Evolutionary conservation across 2,113 vertebrate species (phyloP), one percentile per base, ranked within the genome.

Genomic region (Cettia cetti): DNA sequence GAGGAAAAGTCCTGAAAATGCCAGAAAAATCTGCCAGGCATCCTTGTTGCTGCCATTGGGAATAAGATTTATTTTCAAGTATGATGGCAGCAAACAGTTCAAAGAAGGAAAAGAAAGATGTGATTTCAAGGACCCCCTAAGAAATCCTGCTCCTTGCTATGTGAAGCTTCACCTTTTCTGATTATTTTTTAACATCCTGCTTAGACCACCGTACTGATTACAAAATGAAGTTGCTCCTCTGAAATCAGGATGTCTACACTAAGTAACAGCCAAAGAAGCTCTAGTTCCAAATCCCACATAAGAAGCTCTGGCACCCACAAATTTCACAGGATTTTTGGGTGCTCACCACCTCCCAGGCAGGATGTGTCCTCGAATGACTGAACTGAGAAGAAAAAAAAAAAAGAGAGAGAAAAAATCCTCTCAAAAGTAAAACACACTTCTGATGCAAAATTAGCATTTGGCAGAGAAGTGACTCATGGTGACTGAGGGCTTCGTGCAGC

Each of bases 381-480:
- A 94, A 42, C 39, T 28, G 54, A 86, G 63, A 56, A 42, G 31
- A 4, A 26, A 37, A 53, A 81, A 39, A 19, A 33, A 54, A 44
- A 45, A 42, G 27, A n/a, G 59, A 42, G 6, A 28, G 24, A 35
- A 59, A 59, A 59, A 24, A 59, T 54, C 44, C 12, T 75, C 72
- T 94, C 65, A 60, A 77, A 95, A 79, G 88, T 80, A 82, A 95
- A 96, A 95, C 69, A 66, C 23, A 49, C 64, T 92, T 95, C 82
- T 82, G 89, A 76, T 92, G 57, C 95, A 95, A 89, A 97, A 95
- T 91, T 90, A 95, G 89, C 81, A 87, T 44, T 94, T 89, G 86
- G 89, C 78, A 82, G 91, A 92, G 66, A 76, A 95, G 63, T 96
- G 95, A 96, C 94, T 96, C 95, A 97, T 4, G 12, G 83, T 89